Conservation (phyloP, 2,888 invertebrate genomes). For the Dinocampus coccinellae region DNA sequence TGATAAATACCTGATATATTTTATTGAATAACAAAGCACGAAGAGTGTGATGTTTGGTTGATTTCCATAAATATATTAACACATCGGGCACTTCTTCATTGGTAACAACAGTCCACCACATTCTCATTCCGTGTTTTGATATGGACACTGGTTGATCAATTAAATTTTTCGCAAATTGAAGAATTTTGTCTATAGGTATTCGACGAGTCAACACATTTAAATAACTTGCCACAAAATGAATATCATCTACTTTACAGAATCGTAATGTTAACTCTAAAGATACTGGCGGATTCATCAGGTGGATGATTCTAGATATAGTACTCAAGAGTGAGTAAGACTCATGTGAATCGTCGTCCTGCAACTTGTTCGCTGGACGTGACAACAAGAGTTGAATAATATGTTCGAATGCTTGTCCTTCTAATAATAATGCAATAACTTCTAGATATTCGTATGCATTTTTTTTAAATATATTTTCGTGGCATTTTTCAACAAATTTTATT, state of each 20-base stretch:
- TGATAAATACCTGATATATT: conserved; percentile 42
- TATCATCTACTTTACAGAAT: conserved; percentile 52
- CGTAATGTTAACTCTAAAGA: conserved; percentile 44
- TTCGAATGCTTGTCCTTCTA: conserved; percentile 47
- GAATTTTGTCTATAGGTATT: conserved; percentile 43
- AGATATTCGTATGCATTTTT: not conserved
- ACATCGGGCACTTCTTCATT: conserved; percentile 40
- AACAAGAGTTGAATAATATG: conserved; percentile 50
- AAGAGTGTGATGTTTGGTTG: conserved; percentile 52
- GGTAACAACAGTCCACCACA: conserved; percentile 49
- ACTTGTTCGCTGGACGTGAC: conserved; percentile 45
- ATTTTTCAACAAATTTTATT: conserved; percentile 47
- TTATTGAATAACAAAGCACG: conserved; percentile 48
- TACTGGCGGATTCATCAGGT: conserved; percentile 57
- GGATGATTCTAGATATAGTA: conserved; percentile 41
- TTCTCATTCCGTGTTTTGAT: conserved; percentile 59
- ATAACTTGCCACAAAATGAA: conserved; percentile 41
- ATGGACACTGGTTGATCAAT: conserved; percentile 52
- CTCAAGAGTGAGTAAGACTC: not conserved
- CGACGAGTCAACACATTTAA: conserved; percentile 47
- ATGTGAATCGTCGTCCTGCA: conserved; percentile 34
- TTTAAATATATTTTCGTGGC: conserved; percentile 31
- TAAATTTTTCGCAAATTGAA: conserved; percentile 47
- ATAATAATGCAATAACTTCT: conserved; percentile 48
- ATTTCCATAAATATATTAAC: conserved; percentile 43